These are phyloP conservation scores for Masticophis lateralis DNA, from an alignment of 2,797 vertebrate species.

Conservation along the genomic window DNA sequence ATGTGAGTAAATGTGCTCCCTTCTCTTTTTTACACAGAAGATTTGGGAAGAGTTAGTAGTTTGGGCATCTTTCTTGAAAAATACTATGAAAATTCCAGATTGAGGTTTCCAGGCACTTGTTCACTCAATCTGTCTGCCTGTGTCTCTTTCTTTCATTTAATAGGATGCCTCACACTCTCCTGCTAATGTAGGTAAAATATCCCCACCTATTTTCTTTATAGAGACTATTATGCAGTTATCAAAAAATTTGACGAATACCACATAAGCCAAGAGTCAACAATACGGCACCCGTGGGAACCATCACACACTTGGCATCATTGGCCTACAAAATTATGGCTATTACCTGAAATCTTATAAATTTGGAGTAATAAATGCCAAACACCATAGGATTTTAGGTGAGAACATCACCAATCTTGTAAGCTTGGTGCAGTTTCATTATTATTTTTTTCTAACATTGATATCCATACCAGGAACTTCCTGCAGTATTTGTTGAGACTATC, in stretches of 20 bases:
- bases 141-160: not conserved
- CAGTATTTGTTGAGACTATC: not conserved
- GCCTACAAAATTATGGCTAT: not conserved
- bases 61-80: not conserved
- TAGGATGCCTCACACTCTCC: not conserved
- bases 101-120: not conserved
- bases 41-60: not conserved
- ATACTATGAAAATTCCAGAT: not conserved
- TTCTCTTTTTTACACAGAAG: not conserved
- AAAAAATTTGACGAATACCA: not conserved
- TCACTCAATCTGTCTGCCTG: accelerated
- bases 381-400: not conserved
- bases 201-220: not conserved
- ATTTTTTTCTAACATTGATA: not conserved
- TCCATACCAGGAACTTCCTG: not conserved
- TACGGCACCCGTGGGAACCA: not conserved
- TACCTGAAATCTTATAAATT: not conserved
- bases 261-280: not conserved
- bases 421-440: not conserved
- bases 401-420: not conserved
- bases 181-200: not conserved
- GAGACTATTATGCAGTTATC: not conserved
- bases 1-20: constrained; percentile 78
- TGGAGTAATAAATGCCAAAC: not conserved
- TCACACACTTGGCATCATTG: not conserved